Evolutionary conservation across 2,888 invertebrate genomes (phyloP), one percentile per base, ranked within the genome.

Genomic region (Nephrotoma appendiculata): DNA sequence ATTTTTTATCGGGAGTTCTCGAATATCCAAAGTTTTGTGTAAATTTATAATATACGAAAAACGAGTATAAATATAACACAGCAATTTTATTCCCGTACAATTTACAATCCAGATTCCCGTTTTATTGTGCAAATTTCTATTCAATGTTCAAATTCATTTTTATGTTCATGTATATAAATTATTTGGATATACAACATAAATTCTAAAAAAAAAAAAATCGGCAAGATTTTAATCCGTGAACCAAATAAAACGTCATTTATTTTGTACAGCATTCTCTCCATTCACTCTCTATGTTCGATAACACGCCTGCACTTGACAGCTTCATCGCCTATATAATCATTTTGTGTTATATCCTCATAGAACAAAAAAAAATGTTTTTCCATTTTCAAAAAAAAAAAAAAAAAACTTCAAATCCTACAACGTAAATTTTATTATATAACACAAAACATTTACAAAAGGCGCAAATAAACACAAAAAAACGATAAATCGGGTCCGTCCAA

Each of bases 311-410:
- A 41, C 43, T 84, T 87, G 87, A 87, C 87, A 87, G 87, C 86
- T 87, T 86, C 86, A 87, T 87, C 87, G 87, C 86, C 86, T 87
- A 86, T 86, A 86, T 86, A 87, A 87, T 87, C 87, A 86, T 86
- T 87, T 87, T 31, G n/a, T 43, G 84, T 84, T 84, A 42, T 84
- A 42, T 84, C 43, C 42, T 42, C 84, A 42, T 84, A 42, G 84
- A 84, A 84, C 43, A 84, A 41, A 84, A n/a, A 19, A 48, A 48
- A 48, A 9, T 48, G 12, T 48, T 71, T 71, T 31, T 31, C 31
- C 12, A 31, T 71, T 71, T 71, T 71, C 31, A 7, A 5, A 4
- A 15, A 52, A 15, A n/a, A 44, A 71, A 31, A 71, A 71, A 71
- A 71, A 71, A 71, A 71, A 71, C 19, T 71, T 19, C 71, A 71